phyloP scores from a whole-genome alignment of 1,140 invertebrate species.

The Panagrolaimus sp. region DNA sequence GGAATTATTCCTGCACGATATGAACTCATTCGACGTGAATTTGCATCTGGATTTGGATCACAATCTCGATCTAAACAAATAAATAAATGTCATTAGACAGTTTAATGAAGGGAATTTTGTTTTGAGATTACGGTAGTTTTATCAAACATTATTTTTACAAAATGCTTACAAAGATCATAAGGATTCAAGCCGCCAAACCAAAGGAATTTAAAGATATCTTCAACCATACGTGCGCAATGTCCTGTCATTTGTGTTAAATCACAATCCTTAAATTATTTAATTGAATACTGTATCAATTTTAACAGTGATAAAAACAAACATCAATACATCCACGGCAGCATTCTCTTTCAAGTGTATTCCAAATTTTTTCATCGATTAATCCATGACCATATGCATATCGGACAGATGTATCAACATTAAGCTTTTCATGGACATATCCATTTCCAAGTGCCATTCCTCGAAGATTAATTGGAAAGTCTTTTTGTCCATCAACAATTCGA shows the following conservation, averaged over 20 bases:
- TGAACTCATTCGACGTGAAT: slow-evolving; percentile 36
- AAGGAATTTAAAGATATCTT: slow-evolving; percentile 58
- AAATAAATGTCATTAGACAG: too few species aligned
- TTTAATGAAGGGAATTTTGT: too few species aligned
- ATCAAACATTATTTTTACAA: too few species aligned
- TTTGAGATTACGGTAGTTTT: too few species aligned
- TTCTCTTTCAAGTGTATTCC: slow-evolving; percentile 49
- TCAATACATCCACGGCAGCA: slow-evolving; percentile 43
- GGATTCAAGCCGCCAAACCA: slow-evolving; percentile 56
- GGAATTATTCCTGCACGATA: slow-evolving; percentile 42
- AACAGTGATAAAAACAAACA: neutral
- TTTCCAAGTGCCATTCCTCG: slow-evolving; percentile 58
- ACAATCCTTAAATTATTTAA: slow-evolving; percentile 23
- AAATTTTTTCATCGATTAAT: slow-evolving; percentile 56
- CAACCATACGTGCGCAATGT: slow-evolving; percentile 47
- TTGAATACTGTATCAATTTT: too few species aligned
- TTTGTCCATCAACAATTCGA: slow-evolving; percentile 59
- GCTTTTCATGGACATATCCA: slow-evolving; percentile 55
- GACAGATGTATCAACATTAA: slow-evolving; percentile 58
- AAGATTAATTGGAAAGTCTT: slow-evolving; percentile 53
- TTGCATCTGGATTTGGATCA: slow-evolving; percentile 54
- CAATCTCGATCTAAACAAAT: slow-evolving; percentile 57
- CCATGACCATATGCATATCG: slow-evolving; percentile 57
- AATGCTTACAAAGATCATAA: slow-evolving; percentile 56
- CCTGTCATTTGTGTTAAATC: slow-evolving; percentile 50